Base-by-base conservation (phyloP, 2,888 invertebrate genomes). In the Nudaria mundana region DNA sequence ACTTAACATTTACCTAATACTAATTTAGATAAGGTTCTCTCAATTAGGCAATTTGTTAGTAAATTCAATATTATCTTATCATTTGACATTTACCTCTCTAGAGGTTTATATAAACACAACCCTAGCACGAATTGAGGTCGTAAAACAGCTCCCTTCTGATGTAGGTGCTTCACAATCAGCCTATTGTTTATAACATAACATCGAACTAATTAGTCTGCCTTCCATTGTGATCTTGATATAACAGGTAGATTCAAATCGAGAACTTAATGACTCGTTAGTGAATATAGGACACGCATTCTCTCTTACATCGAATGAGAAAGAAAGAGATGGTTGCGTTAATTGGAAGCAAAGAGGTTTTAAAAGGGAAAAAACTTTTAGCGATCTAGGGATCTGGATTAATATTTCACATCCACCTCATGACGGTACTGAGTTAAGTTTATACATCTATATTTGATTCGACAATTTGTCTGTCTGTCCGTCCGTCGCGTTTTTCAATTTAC, bases 241-340 rank as follows among this genome's bases (percentile, higher is more conserved):
- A 52, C 50, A 49, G 42, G 39, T 33, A 30, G 38, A 51, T 44
- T 46, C 45, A 44, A 58, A 48, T 48, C 25, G 52, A 18, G 40
- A 48, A 45, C 58, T 59, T 56, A 56, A 63, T 63, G 44, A 52
- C 40, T 63, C 57, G 61, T 52, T 52, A 56, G 49, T 35, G 36
- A 40, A 52, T 58, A 52, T 58, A 49, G 14, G 35, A 30, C 16
- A 34, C n/a, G 35, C 26, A 18, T 14, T 14, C 30, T 24, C 11
- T 2, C 16, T 42, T 20, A n/a, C 33, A 11, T 15, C 2, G 10
- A 10, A 13, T 13, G 18, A 14, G 30, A 35, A 25, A 15, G 30
- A 40, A 40, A 25, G 40, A 30, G 34, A 30, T 6, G 7, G 10
- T 10, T 5, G 1, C 11, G 6, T 31, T 24, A 6, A 14, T 28